Conservation (phyloP, 2,888 invertebrate genomes). For the Branchinecta sandiegonensis region DNA sequence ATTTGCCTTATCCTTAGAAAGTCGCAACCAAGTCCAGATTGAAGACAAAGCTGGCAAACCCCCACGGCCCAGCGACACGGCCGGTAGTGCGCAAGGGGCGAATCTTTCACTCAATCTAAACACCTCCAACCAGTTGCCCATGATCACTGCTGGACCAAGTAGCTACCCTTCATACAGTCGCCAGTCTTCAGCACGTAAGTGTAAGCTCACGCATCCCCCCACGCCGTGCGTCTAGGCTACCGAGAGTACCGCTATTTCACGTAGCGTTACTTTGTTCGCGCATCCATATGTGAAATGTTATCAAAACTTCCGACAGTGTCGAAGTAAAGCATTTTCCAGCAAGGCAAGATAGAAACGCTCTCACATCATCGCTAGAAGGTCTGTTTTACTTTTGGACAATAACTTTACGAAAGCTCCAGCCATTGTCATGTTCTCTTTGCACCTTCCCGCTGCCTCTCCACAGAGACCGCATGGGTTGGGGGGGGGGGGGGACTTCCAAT, state of each 20-base stretch:
- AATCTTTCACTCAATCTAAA: slow-evolving; percentile 24
- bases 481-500: too few relatives aligned
- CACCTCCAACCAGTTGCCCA: slow-evolving; percentile 29
- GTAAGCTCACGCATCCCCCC: slow-evolving; percentile 20
- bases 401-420: too few relatives aligned
- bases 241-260: neutral
- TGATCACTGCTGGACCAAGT: slow-evolving; percentile 26
- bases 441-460: too few relatives aligned
- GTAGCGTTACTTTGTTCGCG: slow-evolving; percentile 16
- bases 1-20: slow-evolving; percentile 10
- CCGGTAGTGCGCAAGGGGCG: slow-evolving; percentile 2
- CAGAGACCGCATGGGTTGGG: too few relatives aligned
- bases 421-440: too few relatives aligned
- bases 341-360: too few relatives aligned
- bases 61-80: neutral
- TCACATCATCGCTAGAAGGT: too few relatives aligned
- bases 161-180: neutral
- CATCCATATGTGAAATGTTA: neutral
- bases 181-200: too few relatives aligned
- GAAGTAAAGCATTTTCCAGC: too few relatives aligned
- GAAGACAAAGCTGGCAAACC: neutral
- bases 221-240: neutral
- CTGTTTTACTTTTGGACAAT: too few relatives aligned
- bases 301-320: slow-evolving; percentile 16
- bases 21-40: neutral